Percentiles rank a stretch among this genome's conserved stretches.
These are phyloP conservation scores for Astyanax mexicanus DNA, from an alignment of 2,797 vertebrate genomes.

Conservation along the genomic window DNA sequence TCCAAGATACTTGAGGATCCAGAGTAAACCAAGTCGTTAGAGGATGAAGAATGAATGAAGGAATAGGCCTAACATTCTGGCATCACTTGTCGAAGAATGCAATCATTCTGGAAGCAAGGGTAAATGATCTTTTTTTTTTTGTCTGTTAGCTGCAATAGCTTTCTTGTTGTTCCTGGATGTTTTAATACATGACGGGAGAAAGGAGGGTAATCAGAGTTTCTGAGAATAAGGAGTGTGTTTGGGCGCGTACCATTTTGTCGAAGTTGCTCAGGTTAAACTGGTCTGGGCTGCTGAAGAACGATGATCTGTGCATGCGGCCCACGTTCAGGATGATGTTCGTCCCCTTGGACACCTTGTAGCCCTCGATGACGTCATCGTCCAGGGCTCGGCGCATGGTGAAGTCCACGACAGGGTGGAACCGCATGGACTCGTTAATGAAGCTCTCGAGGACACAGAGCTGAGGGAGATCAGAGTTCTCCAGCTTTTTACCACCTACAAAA, in stretches of 20 bases:
- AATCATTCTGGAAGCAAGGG: no score
- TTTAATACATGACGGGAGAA: no score
- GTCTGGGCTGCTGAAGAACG: conserved; percentile 89
- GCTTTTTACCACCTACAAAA: conserved; percentile 78
- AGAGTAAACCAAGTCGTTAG: no score
- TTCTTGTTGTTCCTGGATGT: no score
- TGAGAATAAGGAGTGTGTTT: background rate
- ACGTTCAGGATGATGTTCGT: conserved; percentile 95
- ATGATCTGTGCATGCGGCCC: conserved; percentile 89
- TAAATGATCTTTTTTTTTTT: no score
- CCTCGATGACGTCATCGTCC: conserved; percentile 90
- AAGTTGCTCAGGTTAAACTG: conserved; percentile 93
- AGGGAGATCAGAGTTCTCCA: conserved; percentile 83
- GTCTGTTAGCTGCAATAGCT: no score
- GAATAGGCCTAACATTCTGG: no score
- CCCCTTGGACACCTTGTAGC: conserved; percentile 89
- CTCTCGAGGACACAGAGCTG: conserved; percentile 86
- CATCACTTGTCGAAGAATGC: no score
- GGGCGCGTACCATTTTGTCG: conserved; percentile 85
- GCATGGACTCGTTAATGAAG: conserved; percentile 91
- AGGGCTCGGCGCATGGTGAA: conserved; percentile 90
- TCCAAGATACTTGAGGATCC: no score
- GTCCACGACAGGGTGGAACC: conserved; percentile 93
- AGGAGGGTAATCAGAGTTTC: no score
- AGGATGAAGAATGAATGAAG: no score